Conservation (phyloP, 2,113 vertebrate genomes). For the Rattus rattus region DNA sequence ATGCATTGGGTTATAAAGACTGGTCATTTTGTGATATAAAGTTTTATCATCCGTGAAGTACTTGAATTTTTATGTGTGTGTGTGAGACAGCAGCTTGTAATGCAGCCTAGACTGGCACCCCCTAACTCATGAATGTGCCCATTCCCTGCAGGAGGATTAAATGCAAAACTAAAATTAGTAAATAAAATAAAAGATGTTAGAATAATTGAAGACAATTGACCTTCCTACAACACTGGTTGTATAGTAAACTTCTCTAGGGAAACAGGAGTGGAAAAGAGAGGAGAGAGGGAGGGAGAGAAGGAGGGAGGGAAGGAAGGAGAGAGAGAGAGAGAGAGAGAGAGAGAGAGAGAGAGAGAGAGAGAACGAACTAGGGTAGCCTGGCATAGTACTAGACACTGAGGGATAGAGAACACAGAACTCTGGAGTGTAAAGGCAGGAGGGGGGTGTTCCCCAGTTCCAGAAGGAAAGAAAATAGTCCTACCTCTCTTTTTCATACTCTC, state of each 20-base stretch:
- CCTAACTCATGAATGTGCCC: neutral
- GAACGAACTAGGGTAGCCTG: neutral
- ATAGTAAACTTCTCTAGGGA: neutral
- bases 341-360: too few species aligned
- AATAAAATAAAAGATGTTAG: neutral
- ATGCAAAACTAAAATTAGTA: neutral
- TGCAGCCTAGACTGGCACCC: neutral
- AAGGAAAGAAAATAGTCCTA: neutral
- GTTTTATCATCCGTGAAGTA: neutral
- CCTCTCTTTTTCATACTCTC: neutral
- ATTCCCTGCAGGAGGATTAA: neutral
- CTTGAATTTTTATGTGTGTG: neutral
- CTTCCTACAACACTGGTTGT: neutral
- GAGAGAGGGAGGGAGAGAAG: too few species aligned
- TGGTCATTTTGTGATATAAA: neutral
- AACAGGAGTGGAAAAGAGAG: neutral
- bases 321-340: too few species aligned
- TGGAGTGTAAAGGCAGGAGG: neutral
- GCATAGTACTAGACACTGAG: neutral
- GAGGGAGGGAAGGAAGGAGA: too few species aligned
- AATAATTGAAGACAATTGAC: neutral
- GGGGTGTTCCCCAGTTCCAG: neutral
- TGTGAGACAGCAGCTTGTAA: neutral
- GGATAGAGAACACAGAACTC: neutral
- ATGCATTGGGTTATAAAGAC: neutral